Percentiles rank a stretch among this genome's conserved stretches.
phyloP scores from a whole-genome alignment of 2,888 invertebrate genomes.

The Orchesella flavescens region DNA sequence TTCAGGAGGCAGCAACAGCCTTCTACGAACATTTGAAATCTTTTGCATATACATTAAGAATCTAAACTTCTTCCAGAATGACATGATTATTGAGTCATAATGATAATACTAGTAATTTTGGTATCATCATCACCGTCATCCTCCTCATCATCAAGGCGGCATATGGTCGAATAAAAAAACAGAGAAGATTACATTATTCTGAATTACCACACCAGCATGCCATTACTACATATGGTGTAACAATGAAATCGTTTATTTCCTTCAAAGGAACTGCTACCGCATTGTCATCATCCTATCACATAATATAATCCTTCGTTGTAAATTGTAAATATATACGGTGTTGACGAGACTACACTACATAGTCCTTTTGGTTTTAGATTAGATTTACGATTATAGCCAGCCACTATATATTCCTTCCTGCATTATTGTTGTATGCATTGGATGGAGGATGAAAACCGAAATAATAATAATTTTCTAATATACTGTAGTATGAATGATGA shows the following conservation, averaged over 20 bases:
- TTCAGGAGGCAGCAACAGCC: not conserved
- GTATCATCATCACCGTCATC: constrained; percentile 14
- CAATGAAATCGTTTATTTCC: constrained; percentile 47
- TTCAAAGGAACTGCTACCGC: constrained; percentile 49
- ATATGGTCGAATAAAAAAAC: not conserved
- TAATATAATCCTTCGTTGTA: not conserved
- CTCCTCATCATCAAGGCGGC: constrained; percentile 25
- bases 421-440: not conserved
- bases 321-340: too few relatives aligned
- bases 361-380: not conserved
- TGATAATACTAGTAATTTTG: constrained; percentile 7
- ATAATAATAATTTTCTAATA: constrained; percentile 30
- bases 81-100: constrained; percentile 24
- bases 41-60: not conserved
- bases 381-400: constrained; percentile 7
- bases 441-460: not conserved
- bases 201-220: constrained; percentile 36
- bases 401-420: not conserved
- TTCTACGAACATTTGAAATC: not conserved
- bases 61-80: constrained; percentile 1
- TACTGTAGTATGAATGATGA: constrained; percentile 14
- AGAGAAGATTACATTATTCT: not conserved
- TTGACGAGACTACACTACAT: too few relatives aligned
- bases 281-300: constrained; percentile 21
- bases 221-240: constrained; percentile 39